Conservation (phyloP, 2,113 vertebrate species). For the Chlorocebus sabaeus region DNA sequence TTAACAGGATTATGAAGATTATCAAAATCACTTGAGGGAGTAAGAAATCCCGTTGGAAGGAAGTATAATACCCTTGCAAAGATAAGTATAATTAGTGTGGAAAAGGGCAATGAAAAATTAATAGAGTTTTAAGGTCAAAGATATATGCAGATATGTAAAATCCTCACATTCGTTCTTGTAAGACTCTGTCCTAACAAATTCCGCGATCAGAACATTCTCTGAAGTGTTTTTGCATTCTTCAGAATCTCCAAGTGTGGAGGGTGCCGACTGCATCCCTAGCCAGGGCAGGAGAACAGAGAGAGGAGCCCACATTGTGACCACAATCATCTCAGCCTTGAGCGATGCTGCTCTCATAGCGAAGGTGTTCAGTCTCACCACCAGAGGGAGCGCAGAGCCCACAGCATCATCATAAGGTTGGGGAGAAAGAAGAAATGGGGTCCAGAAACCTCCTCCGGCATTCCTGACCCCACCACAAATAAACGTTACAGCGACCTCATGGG, state of each 20-base stretch:
- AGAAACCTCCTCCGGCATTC: not conserved
- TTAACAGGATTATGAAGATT: not conserved
- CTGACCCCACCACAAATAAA: accelerated
- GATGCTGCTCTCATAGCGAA: accelerated
- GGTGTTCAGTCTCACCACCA: not conserved
- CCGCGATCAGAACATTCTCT: not conserved
- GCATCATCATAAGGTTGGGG: accelerated
- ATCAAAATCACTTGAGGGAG: not conserved
- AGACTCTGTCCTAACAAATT: not conserved
- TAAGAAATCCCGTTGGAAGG: not conserved
- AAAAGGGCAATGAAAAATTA: not conserved
- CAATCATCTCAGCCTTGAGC: accelerated
- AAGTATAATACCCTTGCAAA: not conserved
- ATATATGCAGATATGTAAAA: too few species aligned
- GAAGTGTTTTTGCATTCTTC: not conserved
- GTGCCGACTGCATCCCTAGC: accelerated
- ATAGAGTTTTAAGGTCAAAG: not conserved
- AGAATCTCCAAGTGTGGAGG: not conserved
- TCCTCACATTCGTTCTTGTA: not conserved
- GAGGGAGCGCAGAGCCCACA: slow-evolving; percentile 1
- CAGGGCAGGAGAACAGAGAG: accelerated
- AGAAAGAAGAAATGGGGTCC: not conserved
- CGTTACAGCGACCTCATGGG: not conserved
- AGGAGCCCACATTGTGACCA: accelerated
- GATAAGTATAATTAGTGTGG: not conserved